phyloP scores from a whole-genome alignment of 2,888 invertebrate genomes.

The Brachypalpus laphriformis region DNA sequence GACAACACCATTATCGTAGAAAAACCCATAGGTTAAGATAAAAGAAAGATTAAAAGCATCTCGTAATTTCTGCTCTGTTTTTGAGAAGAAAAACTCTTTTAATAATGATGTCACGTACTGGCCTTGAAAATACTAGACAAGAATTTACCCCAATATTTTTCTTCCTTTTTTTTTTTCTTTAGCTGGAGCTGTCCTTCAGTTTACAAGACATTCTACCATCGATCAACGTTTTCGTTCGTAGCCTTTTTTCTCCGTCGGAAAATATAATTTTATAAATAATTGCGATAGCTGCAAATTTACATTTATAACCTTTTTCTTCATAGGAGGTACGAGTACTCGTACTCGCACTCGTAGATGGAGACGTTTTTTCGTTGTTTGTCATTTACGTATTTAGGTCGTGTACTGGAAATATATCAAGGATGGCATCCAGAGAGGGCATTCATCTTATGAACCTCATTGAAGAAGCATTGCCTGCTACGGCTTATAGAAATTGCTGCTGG shows the following conservation, averaged over 20 bases:
- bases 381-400: constrained; percentile 18
- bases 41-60: constrained; percentile 27
- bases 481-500: neutral
- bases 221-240: constrained; percentile 9
- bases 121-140: constrained; percentile 25
- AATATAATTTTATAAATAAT: constrained; percentile 32
- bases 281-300: constrained; percentile 30
- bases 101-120: constrained; percentile 28
- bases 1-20: neutral
- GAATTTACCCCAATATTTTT: constrained; percentile 18
- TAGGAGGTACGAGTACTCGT: too few species aligned
- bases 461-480: neutral
- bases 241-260: neutral
- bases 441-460: neutral
- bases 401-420: neutral
- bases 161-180: neutral
- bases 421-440: neutral
- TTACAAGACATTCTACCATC: neutral
- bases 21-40: constrained; percentile 9
- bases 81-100: neutral
- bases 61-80: neutral
- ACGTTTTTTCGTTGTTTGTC: constrained; percentile 1
- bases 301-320: constrained; percentile 14
- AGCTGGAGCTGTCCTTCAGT: neutral
- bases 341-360: neutral